These are phyloP conservation scores for Bombus soroeensis DNA, from an alignment of 1,140 invertebrate species.

Conservation along the genomic window DNA sequence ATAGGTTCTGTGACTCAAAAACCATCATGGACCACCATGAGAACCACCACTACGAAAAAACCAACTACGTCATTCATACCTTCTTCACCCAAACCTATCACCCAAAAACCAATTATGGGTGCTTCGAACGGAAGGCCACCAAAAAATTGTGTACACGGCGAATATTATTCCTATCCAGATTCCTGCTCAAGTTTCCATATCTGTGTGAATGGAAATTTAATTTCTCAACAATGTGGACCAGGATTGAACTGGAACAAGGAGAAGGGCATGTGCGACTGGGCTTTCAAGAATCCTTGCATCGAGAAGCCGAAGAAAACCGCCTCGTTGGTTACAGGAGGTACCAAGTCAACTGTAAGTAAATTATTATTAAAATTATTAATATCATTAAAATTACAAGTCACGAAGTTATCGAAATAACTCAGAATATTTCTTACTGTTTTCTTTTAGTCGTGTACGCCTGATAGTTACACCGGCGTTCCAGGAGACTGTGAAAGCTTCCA, in stretches of 20 bases:
- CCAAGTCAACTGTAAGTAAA: slow-evolving; percentile 28
- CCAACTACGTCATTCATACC: slow-evolving; percentile 49
- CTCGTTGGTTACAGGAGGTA: slow-evolving; percentile 54
- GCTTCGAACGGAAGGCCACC: slow-evolving; percentile 46
- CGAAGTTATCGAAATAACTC: background rate
- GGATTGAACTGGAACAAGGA: slow-evolving; percentile 87
- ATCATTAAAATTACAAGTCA: background rate
- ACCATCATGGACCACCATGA: slow-evolving; percentile 14
- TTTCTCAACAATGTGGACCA: slow-evolving; percentile 87
- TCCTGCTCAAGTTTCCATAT: slow-evolving; percentile 87
- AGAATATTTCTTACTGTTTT: background rate
- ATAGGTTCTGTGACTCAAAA: background rate
- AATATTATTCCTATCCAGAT: slow-evolving; percentile 81
- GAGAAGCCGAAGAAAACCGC: slow-evolving; percentile 62
- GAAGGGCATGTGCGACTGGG: slow-evolving; percentile 88
- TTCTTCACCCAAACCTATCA: slow-evolving; percentile 31
- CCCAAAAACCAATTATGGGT: slow-evolving; percentile 39
- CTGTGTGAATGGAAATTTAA: slow-evolving; percentile 87
- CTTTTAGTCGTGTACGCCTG: slow-evolving; percentile 84
- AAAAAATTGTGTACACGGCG: slow-evolving; percentile 80
- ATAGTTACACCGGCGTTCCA: slow-evolving; percentile 85
- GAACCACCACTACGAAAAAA: slow-evolving; percentile 30
- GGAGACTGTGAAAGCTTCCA: slow-evolving; percentile 89
- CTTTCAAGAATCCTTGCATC: slow-evolving; percentile 80
- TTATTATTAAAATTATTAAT: background rate